Base-by-base conservation (phyloP, 2,888 invertebrate species). In the Carabus problematicus region DNA sequence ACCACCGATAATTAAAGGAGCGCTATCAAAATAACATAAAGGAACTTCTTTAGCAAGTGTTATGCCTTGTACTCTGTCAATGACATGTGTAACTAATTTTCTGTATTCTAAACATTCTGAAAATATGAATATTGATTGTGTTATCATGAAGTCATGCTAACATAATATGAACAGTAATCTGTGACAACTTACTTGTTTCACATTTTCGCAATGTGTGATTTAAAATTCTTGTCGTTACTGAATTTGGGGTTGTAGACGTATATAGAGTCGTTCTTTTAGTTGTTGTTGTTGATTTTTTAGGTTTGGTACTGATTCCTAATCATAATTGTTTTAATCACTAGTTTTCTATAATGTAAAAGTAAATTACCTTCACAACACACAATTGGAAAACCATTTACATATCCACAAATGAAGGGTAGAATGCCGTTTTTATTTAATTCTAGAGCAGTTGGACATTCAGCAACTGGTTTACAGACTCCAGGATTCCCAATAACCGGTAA, bases 101-200 rank as follows among this genome's bases (percentile, higher is more conserved):
- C 84, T 85, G 77, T 87, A 88, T 76, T 85, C 84, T 11, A 84
- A 81, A 72, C 88, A 88, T 84, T 87, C 88, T 88, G 80, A 4
- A 62, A 62, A 12, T 39, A 16, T 2, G 4, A 29, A 29, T 6
- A 29, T 29, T 29, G 29, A 29, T 29, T 29, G 29, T 29, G 2
- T 3, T 29, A 29, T 6, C 29, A 29, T 29, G 29, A 29, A 29
- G 29, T 29, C 3, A 29, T 3, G 29, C 29, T 29, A 29, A n/a
- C n/a, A n/a, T n/a, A n/a, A 29, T 29, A 29, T 29, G 29, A 29
- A 29, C 29, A 29, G 29, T 29, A 29, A 29, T 6, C 29, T 29
- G 29, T 29, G 29, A 6, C 29, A 29, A 29, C 29, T 29, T 29
- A 29, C 29, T 29, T 29, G 3, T 29, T 29, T 29, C 29, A 29